A percentile compares a stretch with the other conserved stretches of the same genome.
Evolutionary conservation across 2,113 vertebrate genomes (phyloP).

Genomic region (Trogon melanurus): DNA sequence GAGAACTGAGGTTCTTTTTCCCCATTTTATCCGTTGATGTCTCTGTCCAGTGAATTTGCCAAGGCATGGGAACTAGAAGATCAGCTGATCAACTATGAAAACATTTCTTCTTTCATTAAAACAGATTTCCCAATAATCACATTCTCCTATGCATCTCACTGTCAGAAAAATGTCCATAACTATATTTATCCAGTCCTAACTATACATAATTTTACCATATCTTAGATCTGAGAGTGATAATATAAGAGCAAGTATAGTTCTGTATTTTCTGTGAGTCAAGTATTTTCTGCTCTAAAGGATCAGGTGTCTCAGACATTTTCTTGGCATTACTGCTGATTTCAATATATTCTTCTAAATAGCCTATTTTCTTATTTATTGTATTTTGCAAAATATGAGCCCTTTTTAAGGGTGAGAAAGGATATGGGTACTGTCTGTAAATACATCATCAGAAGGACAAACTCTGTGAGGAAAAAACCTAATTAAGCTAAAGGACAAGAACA

Average conservation of each 20-base stretch:
- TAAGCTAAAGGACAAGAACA: not conserved
- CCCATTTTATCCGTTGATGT: fast-evolving
- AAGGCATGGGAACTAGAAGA: not conserved
- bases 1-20: not conserved
- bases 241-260: not conserved
- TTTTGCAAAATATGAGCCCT: not conserved
- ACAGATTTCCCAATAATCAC: not conserved
- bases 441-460: not conserved
- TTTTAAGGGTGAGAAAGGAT: not conserved
- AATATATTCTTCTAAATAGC: not conserved
- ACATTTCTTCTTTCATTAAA: not conserved
- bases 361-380: not conserved
- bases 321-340: not conserved
- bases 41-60: not conserved
- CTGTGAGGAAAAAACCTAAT: not conserved
- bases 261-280: not conserved
- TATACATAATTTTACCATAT: not conserved
- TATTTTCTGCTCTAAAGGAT: not conserved
- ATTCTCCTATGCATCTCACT: not conserved
- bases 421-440: not conserved
- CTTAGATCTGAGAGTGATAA: not conserved
- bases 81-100: not conserved
- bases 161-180: not conserved
- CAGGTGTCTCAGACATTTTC: not conserved
- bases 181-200: not conserved